A percentile compares a stretch with the other conserved stretches of the same genome.
Conservation (phyloP, 2,113 vertebrate genomes). For the Hippoglossus stenolepis region DNA sequence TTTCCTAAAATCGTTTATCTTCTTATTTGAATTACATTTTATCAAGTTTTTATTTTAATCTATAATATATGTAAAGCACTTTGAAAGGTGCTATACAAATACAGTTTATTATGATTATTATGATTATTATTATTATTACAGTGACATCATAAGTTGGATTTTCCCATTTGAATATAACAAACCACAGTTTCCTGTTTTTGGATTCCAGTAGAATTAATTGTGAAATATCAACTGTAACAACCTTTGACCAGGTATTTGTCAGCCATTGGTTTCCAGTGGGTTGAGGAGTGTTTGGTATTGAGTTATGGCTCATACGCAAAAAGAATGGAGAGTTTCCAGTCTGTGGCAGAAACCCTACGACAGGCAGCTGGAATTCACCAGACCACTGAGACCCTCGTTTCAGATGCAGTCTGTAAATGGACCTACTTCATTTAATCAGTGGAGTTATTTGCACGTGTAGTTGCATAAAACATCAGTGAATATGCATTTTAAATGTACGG, state of each 20-base stretch:
- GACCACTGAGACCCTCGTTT: too few species aligned
- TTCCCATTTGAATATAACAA: neutral
- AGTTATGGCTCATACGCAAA: too few species aligned
- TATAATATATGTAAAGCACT: too few species aligned
- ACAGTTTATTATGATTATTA: too few species aligned
- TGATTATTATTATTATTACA: neutral
- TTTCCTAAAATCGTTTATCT: too few species aligned
- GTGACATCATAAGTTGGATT: neutral
- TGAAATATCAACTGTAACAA: neutral
- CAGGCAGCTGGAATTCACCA: neutral
- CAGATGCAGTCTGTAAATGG: too few species aligned
- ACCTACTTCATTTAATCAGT: too few species aligned
- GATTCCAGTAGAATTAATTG: neutral
- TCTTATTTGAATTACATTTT: too few species aligned
- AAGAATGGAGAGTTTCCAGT: neutral
- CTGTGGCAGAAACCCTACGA: neutral
- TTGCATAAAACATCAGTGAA: neutral
- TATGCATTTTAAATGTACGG: neutral
- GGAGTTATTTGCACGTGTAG: too few species aligned
- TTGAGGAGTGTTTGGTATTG: too few species aligned
- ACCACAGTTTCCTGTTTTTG: neutral
- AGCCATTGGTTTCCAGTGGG: neutral
- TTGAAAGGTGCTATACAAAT: too few species aligned
- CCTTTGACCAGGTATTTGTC: neutral
- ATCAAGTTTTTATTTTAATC: too few species aligned